phyloP scores from a whole-genome alignment of 2,113 vertebrate species.

The Lepus europaeus region DNA sequence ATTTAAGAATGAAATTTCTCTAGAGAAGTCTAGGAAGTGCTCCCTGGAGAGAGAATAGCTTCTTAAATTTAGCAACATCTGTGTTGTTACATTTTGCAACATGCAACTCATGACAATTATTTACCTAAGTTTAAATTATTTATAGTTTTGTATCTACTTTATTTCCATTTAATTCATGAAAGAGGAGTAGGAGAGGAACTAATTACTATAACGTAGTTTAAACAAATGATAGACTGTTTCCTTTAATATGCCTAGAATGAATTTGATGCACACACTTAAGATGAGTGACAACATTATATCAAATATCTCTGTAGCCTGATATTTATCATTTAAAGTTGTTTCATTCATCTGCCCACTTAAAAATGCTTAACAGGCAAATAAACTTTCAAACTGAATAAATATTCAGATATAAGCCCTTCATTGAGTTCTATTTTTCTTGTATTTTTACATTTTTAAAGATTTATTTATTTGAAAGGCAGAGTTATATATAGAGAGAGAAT shows the following conservation, averaged over 20 bases:
- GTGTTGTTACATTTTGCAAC: not conserved
- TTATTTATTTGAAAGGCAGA: too few relatives aligned
- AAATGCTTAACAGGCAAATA: not conserved
- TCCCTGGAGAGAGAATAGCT: not conserved
- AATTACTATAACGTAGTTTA: not conserved
- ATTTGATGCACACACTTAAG: not conserved
- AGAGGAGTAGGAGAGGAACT: not conserved
- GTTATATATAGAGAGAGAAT: too few relatives aligned
- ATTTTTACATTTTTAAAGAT: not conserved
- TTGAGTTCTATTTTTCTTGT: not conserved
- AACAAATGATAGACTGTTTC: not conserved
- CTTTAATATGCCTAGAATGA: not conserved
- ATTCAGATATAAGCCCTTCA: not conserved
- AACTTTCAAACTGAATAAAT: not conserved
- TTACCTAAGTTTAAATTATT: slow-evolving; percentile 46
- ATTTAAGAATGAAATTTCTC: not conserved
- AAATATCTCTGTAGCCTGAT: not conserved
- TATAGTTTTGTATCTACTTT: not conserved
- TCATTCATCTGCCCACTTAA: not conserved
- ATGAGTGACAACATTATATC: not conserved
- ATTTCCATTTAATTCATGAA: not conserved
- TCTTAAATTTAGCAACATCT: not conserved
- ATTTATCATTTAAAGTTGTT: not conserved
- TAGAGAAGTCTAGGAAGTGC: not conserved
- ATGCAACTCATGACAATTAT: not conserved